These are phyloP conservation scores for Sipha maydis DNA, from an alignment of 2,888 invertebrate genomes.

Conservation along the genomic window DNA sequence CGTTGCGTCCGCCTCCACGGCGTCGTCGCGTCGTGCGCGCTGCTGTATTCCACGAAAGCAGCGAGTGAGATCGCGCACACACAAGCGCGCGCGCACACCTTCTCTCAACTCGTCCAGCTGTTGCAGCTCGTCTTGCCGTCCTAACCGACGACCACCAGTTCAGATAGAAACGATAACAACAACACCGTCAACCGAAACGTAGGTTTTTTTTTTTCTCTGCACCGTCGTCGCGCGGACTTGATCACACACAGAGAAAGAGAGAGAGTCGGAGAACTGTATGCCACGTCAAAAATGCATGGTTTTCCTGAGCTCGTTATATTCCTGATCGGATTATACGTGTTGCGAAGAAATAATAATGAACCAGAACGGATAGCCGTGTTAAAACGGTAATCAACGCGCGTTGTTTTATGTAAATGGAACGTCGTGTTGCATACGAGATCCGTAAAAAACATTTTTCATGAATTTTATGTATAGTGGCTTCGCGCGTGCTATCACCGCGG, in stretches of 20 bases:
- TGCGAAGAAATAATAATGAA: not conserved
- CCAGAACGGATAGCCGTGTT: not conserved
- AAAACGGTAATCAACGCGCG: not conserved
- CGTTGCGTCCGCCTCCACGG: not conserved
- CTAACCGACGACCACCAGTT: not conserved
- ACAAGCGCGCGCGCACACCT: too few relatives aligned
- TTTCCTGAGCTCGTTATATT: not conserved
- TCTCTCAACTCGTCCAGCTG: too few relatives aligned
- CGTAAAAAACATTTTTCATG: not conserved
- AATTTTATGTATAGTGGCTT: too few relatives aligned
- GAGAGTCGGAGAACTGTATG: not conserved
- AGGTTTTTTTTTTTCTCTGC: not conserved
- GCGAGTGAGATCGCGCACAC: not conserved
- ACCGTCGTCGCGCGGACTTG: not conserved
- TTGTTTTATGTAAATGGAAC: not conserved
- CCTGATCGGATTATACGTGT: not conserved
- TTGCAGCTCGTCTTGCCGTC: not conserved
- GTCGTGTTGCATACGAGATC: not conserved
- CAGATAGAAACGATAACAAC: not conserved
- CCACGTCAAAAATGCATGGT: not conserved
- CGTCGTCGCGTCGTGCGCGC: not conserved
- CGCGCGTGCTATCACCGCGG: too few relatives aligned
- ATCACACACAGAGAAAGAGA: not conserved
- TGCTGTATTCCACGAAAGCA: not conserved
- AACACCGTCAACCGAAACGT: too few relatives aligned